Evolutionary conservation across 92 coral and sea anemone species (phyloP), one percentile per base, ranked within the genome.

Genomic region (Pocillopora grandis): DNA sequence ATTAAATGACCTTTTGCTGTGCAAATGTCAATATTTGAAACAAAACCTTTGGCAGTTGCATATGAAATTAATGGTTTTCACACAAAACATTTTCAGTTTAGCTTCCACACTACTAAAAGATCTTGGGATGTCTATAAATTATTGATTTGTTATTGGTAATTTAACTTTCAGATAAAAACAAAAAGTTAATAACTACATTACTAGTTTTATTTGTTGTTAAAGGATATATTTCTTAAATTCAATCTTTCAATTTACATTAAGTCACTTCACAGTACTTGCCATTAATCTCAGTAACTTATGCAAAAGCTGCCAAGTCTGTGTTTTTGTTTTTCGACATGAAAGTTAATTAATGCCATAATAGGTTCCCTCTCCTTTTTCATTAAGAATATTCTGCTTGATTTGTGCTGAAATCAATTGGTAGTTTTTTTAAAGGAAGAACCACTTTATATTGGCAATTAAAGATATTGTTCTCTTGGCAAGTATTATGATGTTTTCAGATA

Each of bases 1-100:
- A 72, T 72, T 23, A 72, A 82, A 82, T 82, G 73, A 63, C 52
- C 79, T 59, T 33, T 72, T 48, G 68, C 52, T 72, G 71, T 72
- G 7, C 49, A 74, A 74, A 15, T 83, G 86, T 83, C 72, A 74
- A 83, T 83, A 73, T 62, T 83, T 83, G 80, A 20, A 23, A 8
- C 8, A 55, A 73, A 74, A 73, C 77, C 67, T 70, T 81, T 58
- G 63, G 70, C 7, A 33, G 71, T 21, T 37, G 58, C 56, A 58
- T 70, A 62, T 20, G 72, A 72, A 72, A 69, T 58, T 71, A 71
- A 48, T 58, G 37, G 35, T 66, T 58, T 49, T 6, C 20, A 9
- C 23, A 1, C 23, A 1, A 27, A 14, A 37, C 74, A 36, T 82
- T 7, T 52, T 12, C 66, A n/a, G 31, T 33, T 27, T 33, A 62